Percentiles rank a stretch among this genome's conserved stretches.
These are phyloP conservation scores for Nylanderia fulva DNA, from an alignment of 1,140 invertebrate species.

Conservation along the genomic window DNA sequence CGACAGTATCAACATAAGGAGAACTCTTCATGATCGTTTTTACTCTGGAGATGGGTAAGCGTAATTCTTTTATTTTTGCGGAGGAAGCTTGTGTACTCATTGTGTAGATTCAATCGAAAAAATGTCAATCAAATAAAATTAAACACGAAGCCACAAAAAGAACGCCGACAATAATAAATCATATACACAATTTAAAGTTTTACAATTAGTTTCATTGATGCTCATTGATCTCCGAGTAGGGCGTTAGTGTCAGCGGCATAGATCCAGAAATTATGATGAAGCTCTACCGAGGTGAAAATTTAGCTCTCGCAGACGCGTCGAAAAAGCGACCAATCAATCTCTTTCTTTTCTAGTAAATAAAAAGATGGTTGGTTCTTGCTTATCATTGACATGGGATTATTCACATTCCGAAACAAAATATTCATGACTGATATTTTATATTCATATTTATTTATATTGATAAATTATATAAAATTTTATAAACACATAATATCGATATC, in stretches of 20 bases:
- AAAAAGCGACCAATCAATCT: background rate
- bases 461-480: no score
- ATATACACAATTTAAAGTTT: background rate
- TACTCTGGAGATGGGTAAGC: constrained; percentile 90
- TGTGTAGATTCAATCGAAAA: background rate
- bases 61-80: constrained; percentile 80
- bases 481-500: no score
- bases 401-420: no score
- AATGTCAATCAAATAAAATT: background rate
- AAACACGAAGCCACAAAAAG: background rate
- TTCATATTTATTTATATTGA: no score
- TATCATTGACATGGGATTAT: background rate
- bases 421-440: no score
- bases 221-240: background rate
- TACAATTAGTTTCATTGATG: constrained; percentile 24
- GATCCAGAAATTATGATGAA: background rate
- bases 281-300: background rate
- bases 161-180: background rate
- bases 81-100: constrained; percentile 80
- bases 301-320: background rate
- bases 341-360: background rate
- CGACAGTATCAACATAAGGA: constrained; percentile 92
- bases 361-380: background rate
- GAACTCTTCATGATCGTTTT: constrained; percentile 96
- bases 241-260: background rate